phyloP scores from a whole-genome alignment of 2,113 vertebrate genomes.

The Scartelaos histophorus region DNA sequence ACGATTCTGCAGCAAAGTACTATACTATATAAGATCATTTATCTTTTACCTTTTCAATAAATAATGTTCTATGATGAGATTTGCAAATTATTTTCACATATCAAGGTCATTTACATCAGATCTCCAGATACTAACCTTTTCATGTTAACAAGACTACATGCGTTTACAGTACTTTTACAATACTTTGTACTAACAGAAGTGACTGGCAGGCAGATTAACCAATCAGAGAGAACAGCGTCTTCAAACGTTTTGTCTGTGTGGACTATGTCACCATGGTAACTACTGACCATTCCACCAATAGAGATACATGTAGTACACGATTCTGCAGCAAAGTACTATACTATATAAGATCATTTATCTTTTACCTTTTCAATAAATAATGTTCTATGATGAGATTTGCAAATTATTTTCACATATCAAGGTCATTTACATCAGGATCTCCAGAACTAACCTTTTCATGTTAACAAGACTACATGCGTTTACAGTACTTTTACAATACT shows the following conservation, averaged over 20 bases:
- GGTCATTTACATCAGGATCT: not conserved
- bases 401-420: not conserved
- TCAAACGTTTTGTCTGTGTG: too few relatives aligned
- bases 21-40: too few relatives aligned
- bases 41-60: too few relatives aligned
- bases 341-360: too few relatives aligned
- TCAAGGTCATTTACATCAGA: not conserved
- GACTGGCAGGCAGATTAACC: too few relatives aligned
- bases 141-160: not conserved
- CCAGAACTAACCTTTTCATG: not conserved
- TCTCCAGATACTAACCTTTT: not conserved
- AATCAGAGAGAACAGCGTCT: too few relatives aligned
- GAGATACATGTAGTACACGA: too few relatives aligned
- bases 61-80: not conserved
- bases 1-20: too few relatives aligned
- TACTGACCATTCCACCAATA: too few relatives aligned
- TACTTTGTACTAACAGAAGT: not conserved
- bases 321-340: too few relatives aligned
- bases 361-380: too few relatives aligned
- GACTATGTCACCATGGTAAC: too few relatives aligned
- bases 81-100: not conserved
- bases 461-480: not conserved
- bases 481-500: not conserved
- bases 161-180: not conserved
- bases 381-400: not conserved